Conservation (phyloP, 2,888 invertebrate genomes). For the Thera obeliscata region DNA sequence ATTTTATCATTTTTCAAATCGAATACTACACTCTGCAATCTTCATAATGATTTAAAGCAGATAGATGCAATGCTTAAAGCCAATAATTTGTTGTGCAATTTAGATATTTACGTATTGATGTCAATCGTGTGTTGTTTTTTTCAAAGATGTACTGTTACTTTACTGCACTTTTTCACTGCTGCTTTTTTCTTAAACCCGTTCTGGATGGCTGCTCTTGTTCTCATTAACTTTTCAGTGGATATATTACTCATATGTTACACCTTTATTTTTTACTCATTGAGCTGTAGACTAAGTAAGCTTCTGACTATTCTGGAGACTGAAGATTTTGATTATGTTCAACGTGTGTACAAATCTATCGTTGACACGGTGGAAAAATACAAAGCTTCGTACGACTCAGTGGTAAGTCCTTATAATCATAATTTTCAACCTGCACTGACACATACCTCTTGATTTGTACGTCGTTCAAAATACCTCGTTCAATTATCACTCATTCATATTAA, state of each 20-base stretch:
- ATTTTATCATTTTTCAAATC: not conserved
- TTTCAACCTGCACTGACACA: not conserved
- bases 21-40: not conserved
- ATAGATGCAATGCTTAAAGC: not conserved
- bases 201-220: not conserved
- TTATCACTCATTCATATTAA: no score
- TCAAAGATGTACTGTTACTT: not conserved
- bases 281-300: not conserved
- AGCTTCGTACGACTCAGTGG: not conserved
- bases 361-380: not conserved
- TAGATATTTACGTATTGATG: not conserved
- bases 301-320: not conserved
- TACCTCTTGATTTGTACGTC: no score
- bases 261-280: not conserved
- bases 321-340: not conserved
- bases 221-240: not conserved
- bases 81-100: not conserved
- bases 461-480: no score
- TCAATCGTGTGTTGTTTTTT: not conserved
- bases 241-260: not conserved
- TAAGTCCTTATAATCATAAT: not conserved
- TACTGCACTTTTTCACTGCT: not conserved
- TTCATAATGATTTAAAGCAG: constrained; percentile 2
- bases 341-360: not conserved
- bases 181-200: not conserved